phyloP scores from a whole-genome alignment of 1,140 invertebrate genomes.

The Tigriopus japonicus region DNA sequence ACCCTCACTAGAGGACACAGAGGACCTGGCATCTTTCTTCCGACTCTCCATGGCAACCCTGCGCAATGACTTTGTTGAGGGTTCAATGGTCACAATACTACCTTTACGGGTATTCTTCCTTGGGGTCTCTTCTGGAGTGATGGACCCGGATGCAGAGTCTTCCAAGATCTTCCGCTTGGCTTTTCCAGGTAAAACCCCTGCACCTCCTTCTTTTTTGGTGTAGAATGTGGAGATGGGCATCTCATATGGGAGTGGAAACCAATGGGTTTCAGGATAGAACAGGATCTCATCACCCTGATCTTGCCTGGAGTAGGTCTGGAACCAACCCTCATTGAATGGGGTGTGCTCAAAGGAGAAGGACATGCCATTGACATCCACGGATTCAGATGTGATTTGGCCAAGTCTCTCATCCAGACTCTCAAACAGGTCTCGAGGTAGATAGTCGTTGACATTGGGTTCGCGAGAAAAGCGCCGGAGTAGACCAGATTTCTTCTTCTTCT shows the following conservation, averaged over 20 bases:
- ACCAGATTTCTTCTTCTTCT: background rate
- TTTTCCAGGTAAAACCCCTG: background rate
- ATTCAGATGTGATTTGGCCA: background rate
- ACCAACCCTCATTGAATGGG: slow-evolving; percentile 2
- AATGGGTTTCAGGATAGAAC: slow-evolving; percentile 1
- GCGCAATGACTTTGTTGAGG: too few species aligned
- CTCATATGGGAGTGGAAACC: slow-evolving; percentile 5
- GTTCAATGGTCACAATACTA: too few species aligned
- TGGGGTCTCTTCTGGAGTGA: too few species aligned
- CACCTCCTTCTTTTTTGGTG: slow-evolving; percentile 4
- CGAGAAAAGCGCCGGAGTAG: background rate
- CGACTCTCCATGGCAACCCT: too few species aligned
- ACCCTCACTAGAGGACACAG: too few species aligned
- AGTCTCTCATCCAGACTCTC: background rate
- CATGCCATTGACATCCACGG: background rate
- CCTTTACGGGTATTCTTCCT: too few species aligned
- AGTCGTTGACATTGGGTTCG: background rate
- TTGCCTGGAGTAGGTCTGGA: slow-evolving; percentile 8
- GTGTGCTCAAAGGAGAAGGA: slow-evolving; percentile 3
- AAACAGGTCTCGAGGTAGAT: background rate
- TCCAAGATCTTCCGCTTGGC: background rate
- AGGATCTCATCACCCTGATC: slow-evolving; percentile 7
- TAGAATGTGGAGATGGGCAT: slow-evolving; percentile 1
- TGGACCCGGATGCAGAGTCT: too few species aligned
- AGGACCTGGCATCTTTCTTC: too few species aligned